Evolutionary conservation across 1,140 invertebrate species (phyloP).

Genomic region (Drosophila suzukii): DNA sequence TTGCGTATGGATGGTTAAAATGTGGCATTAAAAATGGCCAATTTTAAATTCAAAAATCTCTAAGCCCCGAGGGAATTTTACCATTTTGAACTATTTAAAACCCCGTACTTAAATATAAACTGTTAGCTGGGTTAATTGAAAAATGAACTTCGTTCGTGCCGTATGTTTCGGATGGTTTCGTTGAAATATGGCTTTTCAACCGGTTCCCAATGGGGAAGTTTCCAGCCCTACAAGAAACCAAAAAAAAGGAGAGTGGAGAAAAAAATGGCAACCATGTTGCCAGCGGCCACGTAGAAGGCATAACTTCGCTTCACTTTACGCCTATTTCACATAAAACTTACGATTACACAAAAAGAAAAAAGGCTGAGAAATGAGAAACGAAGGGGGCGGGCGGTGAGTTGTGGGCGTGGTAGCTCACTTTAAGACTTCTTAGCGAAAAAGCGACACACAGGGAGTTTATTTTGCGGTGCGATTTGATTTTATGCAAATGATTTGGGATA

Average conservation of each 20-base stretch:
- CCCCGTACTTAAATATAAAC: background rate
- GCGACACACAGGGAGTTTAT: slow-evolving; percentile 64
- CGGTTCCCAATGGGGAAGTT: background rate
- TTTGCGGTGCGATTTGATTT: slow-evolving; percentile 78
- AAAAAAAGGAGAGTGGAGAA: background rate
- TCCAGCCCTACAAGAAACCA: slow-evolving; percentile 3
- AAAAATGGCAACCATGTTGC: slow-evolving; percentile 30
- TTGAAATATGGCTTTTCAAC: slow-evolving; percentile 1
- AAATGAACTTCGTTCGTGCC: background rate
- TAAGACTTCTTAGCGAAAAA: slow-evolving; percentile 30
- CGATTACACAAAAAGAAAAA: slow-evolving; percentile 16
- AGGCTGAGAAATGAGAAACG: background rate
- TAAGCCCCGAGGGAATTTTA: background rate
- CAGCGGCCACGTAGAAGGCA: slow-evolving; percentile 60
- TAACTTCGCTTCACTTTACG: slow-evolving; percentile 72
- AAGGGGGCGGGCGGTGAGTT: slow-evolving; percentile 27
- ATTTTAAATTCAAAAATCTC: background rate
- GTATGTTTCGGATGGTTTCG: background rate
- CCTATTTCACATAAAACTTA: slow-evolving; percentile 71
- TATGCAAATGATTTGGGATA: slow-evolving; percentile 71
- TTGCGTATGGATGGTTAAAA: background rate
- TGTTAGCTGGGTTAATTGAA: slow-evolving; percentile 5
- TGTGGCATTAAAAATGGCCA: background rate
- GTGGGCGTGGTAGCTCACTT: slow-evolving; percentile 41
- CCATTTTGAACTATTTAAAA: background rate